Base-by-base conservation (phyloP, 2,797 vertebrate genomes). In the Mergus octosetaceus region DNA sequence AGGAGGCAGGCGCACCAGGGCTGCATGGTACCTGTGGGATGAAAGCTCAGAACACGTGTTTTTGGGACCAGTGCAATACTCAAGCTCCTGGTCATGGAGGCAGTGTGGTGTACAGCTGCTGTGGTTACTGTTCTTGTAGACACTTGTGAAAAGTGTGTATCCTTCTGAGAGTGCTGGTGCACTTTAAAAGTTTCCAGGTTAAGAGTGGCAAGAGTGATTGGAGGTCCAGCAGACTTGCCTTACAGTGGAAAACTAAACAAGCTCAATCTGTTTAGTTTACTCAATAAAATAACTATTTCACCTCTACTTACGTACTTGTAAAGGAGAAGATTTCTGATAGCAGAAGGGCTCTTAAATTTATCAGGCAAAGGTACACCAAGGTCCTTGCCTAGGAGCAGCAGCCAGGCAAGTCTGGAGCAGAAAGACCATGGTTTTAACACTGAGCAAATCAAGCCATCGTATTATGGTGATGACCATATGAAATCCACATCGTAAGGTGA, bases 81-180 rank as follows among this genome's bases (percentile, higher is more conserved):
- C 36, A n/a, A 15, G 60, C 30, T 76, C 38, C 69, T 30, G 27
- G 41, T 28, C 54, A 10, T 36, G 66, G 43, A 28, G 19, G 21
- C n/a, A 10, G 27, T 16, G n/a, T 27, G 51, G 22, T 10, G 66
- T 11, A 3, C 6, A 9, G 68, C 16, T 43, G 39, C 3, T 34
- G n/a, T 5, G 3, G 11, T 13, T 9, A 10, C 16, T 6, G 38
- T 5, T 60, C 34, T 58, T 38, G 8, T 1, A 19, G 20, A 8
- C 11, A 0, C 18, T 58, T 21, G 1, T 13, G 32, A 11, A 32
- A 28, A 38, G 39, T 4, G 6, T 13, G 1, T 8, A 3, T 20
- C 56, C 43, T 73, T 25, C 49, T 53, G 54, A 51, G 34, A n/a
- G 3, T 2, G 11, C 0, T 3, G 6, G 8, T 39, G 61, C 38